These are phyloP conservation scores for Oryzias javanicus DNA, from an alignment of 2,113 vertebrate species.

Conservation along the genomic window DNA sequence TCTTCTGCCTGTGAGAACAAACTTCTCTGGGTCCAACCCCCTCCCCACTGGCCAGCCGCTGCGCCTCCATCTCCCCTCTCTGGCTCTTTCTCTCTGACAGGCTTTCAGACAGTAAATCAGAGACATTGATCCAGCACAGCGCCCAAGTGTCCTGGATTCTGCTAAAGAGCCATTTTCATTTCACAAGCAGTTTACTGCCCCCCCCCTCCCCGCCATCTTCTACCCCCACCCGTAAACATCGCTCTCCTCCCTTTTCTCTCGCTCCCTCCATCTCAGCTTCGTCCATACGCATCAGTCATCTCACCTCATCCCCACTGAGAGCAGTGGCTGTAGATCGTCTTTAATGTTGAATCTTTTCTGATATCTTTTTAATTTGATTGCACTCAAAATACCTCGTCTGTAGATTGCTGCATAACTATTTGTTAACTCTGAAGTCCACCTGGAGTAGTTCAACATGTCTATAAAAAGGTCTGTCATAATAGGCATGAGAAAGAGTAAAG, in stretches of 20 bases:
- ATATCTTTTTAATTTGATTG: conserved; percentile 11
- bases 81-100: conserved; percentile 69
- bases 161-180: conserved; percentile 85
- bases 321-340: conserved; percentile 13
- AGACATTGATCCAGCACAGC: conserved; percentile 79
- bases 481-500: no score
- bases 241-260: conserved; percentile 54
- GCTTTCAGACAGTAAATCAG: conserved; percentile 84
- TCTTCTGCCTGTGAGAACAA: conserved; percentile 58
- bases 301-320: conserved; percentile 48
- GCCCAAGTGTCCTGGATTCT: conserved; percentile 80
- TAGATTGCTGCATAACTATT: background rate
- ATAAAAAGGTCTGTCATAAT: no score
- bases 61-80: background rate
- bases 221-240: conserved; percentile 73
- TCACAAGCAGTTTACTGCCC: conserved; percentile 79
- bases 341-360: conserved; percentile 18
- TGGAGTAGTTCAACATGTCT: no score
- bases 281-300: conserved; percentile 62
- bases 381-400: conserved; percentile 7
- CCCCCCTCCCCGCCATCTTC: conserved; percentile 36
- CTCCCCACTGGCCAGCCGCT: conserved; percentile 4
- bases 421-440: no score
- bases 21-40: conserved; percentile 39
- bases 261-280: conserved; percentile 52